Evolutionary conservation across 2,113 vertebrate species (phyloP).

Genomic region (Crotalus helleri): DNA sequence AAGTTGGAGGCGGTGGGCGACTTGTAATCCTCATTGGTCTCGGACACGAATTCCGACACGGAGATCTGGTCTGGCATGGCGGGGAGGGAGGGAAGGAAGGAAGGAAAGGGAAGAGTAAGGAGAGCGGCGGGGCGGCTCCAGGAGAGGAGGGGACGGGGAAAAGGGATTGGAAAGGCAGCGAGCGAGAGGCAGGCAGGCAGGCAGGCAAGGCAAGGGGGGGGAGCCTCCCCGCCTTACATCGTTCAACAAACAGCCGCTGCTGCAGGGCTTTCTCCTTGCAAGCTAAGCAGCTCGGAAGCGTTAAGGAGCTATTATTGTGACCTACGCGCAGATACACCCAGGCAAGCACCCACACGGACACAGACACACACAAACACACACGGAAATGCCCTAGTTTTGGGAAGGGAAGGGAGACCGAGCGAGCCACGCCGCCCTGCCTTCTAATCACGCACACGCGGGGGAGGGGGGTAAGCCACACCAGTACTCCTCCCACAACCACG

Average conservation of each 20-base stretch:
- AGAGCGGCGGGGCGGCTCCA: conserved; percentile 1
- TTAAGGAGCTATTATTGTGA: background rate
- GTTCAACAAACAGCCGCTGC: conserved; percentile 10
- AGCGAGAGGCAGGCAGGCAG: too few species aligned
- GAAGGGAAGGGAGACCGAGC: background rate
- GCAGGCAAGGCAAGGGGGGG: background rate
- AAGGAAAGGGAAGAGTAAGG: background rate
- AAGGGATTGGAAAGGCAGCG: conserved; percentile 18
- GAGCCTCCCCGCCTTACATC: conserved; percentile 29
- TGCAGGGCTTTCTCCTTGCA: conserved; percentile 36
- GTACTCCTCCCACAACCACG: conserved; percentile 3
- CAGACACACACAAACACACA: background rate
- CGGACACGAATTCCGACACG: conserved; percentile 86
- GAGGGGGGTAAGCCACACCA: background rate
- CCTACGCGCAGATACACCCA: background rate
- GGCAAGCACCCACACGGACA: background rate
- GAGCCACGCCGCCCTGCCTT: background rate
- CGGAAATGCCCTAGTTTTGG: background rate
- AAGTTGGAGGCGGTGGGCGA: conserved; percentile 94
- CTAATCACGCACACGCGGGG: background rate
- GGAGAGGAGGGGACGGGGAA: background rate
- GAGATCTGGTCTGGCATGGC: conserved; percentile 88
- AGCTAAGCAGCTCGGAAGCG: conserved; percentile 36
- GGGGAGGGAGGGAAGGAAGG: conserved; percentile 41
- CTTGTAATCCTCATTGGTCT: conserved; percentile 94